Percentiles rank a stretch among this genome's conserved stretches.
phyloP scores from a whole-genome alignment of 2,888 invertebrate genomes.

The Dusona sp. region DNA sequence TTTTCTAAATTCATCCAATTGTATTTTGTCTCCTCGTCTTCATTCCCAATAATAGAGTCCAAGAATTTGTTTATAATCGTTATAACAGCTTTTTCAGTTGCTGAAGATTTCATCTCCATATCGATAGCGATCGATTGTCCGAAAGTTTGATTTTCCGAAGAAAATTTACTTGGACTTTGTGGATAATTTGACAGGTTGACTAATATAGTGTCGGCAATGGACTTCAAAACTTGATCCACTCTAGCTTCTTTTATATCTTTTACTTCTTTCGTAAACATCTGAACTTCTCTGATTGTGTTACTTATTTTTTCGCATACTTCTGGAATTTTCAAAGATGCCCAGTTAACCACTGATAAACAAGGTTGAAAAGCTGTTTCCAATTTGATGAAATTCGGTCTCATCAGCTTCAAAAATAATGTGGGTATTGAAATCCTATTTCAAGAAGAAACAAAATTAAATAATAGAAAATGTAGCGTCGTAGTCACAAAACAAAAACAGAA shows the following conservation, averaged over 20 bases:
- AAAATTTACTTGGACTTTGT: constrained; percentile 87
- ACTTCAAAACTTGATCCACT: constrained; percentile 89
- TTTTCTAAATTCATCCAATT: constrained; percentile 88
- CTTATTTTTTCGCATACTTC: constrained; percentile 87
- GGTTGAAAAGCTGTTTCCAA: constrained; percentile 91
- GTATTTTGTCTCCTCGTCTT: constrained; percentile 86
- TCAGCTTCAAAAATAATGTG: constrained; percentile 89
- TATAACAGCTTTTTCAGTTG: constrained; percentile 91
- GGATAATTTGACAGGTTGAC: constrained; percentile 88
- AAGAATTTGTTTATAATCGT: constrained; percentile 92
- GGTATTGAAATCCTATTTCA: constrained; percentile 86
- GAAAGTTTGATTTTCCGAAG: constrained; percentile 87
- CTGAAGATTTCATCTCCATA: constrained; percentile 87
- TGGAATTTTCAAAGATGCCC: constrained; percentile 92
- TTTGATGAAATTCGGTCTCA: constrained; percentile 89
- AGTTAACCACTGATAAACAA: constrained; percentile 91
- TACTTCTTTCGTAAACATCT: constrained; percentile 89
- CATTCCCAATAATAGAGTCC: constrained; percentile 85
- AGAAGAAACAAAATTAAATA: neutral
- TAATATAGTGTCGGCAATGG: constrained; percentile 87
- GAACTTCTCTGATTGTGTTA: constrained; percentile 87
- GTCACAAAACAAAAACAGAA: neutral
- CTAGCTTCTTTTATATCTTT: constrained; percentile 91
- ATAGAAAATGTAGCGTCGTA: neutral
- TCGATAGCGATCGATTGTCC: constrained; percentile 86